Percentiles rank a stretch among this genome's conserved stretches.
These are phyloP conservation scores for Hydractinia echinata DNA, from an alignment of 30 jellyfish, hydroid and myxozoan genomes.

Conservation along the genomic window DNA sequence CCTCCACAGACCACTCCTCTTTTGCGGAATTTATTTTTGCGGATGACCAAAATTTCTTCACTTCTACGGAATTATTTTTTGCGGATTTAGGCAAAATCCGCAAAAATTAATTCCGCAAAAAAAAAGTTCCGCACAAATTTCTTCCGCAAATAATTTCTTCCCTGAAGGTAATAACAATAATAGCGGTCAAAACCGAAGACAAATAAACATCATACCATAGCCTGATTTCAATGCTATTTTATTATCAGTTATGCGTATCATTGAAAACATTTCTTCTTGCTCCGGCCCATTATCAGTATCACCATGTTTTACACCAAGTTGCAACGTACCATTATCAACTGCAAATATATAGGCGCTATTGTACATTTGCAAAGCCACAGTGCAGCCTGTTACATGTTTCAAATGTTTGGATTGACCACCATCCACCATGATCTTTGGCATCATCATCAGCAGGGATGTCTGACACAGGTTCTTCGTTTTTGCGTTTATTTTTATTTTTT, in stretches of 20 bases:
- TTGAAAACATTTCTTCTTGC: slow-evolving; percentile 69
- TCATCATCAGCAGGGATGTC: slow-evolving; percentile 53
- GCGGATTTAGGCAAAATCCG: too few species aligned
- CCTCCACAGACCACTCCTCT: too few species aligned
- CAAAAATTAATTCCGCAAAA: too few species aligned
- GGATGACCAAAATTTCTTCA: too few species aligned
- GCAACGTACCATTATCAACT: slow-evolving; percentile 70
- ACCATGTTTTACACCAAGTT: slow-evolving; percentile 54
- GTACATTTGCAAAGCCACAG: slow-evolving; percentile 56
- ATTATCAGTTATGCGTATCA: slow-evolving; percentile 53
- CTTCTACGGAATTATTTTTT: too few species aligned
- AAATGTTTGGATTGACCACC: slow-evolving; percentile 85
- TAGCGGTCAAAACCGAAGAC: too few species aligned
- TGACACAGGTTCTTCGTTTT: neutral
- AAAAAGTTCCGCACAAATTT: too few species aligned
- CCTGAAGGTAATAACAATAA: too few species aligned
- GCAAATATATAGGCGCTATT: slow-evolving; percentile 59
- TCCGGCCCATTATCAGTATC: slow-evolving; percentile 43
- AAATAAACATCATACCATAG: slow-evolving; percentile 48
- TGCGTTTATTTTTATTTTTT: slow-evolving; percentile 40
- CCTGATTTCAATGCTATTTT: slow-evolving; percentile 91
- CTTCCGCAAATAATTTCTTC: too few species aligned
- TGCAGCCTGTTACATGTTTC: slow-evolving; percentile 63
- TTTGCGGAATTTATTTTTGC: too few species aligned
- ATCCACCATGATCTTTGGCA: slow-evolving; percentile 80